Conservation (phyloP, 1,140 invertebrate species). For the Holotrichia oblita region DNA sequence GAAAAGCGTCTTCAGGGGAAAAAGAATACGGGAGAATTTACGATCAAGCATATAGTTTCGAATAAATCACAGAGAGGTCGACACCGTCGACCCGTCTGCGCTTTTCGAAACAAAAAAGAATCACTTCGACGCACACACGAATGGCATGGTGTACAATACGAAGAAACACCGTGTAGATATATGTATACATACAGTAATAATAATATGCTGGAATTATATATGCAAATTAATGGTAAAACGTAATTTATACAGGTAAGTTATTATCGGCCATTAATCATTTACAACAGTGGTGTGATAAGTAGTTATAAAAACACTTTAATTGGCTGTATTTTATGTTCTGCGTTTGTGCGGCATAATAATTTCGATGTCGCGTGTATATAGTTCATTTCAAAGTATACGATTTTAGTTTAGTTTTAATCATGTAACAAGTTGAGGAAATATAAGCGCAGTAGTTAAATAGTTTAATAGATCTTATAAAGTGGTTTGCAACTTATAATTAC, state of each 20-base stretch:
- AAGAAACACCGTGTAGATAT: too few relatives aligned
- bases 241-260: slow-evolving; percentile 38
- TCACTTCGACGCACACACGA: neutral
- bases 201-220: slow-evolving; percentile 27
- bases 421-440: too few relatives aligned
- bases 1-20: too few relatives aligned
- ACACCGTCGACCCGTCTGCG: neutral
- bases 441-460: too few relatives aligned
- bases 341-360: slow-evolving; percentile 12
- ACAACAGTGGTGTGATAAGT: slow-evolving; percentile 37
- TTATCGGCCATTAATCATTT: slow-evolving; percentile 37
- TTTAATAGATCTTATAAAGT: too few relatives aligned
- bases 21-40: too few relatives aligned
- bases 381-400: too few relatives aligned
- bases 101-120: slow-evolving; percentile 8
- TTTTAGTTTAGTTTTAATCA: too few relatives aligned
- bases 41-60: slow-evolving; percentile 5
- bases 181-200: neutral
- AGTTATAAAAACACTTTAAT: slow-evolving; percentile 40
- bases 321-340: slow-evolving; percentile 36
- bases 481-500: too few relatives aligned
- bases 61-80: neutral
- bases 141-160: neutral
- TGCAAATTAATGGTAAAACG: slow-evolving; percentile 33
- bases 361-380: neutral